A percentile compares a stretch with the other conserved stretches of the same genome.
Evolutionary conservation across 1,140 invertebrate species (phyloP).

Genomic region (Melitaea cinxia): DNA sequence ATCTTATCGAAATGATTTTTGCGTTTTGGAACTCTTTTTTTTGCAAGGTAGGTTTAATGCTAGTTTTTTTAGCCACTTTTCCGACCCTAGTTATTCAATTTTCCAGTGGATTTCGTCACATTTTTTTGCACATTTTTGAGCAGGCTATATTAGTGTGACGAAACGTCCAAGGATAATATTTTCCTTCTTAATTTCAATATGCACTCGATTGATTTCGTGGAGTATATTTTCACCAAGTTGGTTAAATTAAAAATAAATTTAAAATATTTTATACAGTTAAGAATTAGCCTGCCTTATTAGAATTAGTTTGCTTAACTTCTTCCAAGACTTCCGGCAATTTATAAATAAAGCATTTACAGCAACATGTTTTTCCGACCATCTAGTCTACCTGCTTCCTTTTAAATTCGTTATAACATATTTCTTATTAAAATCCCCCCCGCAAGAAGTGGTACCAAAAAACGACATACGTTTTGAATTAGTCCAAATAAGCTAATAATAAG

Average conservation of each 20-base stretch:
- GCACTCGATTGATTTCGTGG: no score
- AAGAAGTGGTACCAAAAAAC: slow-evolving; percentile 26
- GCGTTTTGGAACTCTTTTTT: slow-evolving; percentile 35
- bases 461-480: slow-evolving; percentile 25
- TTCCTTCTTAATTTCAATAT: slow-evolving; percentile 37
- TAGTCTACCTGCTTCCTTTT: not conserved
- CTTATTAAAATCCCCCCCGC: slow-evolving; percentile 1
- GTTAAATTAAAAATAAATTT: no score
- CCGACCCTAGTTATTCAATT: slow-evolving; percentile 33
- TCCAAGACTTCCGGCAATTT: no score
- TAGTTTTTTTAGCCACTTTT: slow-evolving; percentile 33
- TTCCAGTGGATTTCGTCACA: slow-evolving; percentile 37
- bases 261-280: no score
- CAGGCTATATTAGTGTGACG: slow-evolving; percentile 32
- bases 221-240: no score
- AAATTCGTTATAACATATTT: not conserved
- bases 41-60: slow-evolving; percentile 30
- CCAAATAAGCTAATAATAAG: slow-evolving; percentile 24
- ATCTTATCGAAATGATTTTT: slow-evolving; percentile 36
- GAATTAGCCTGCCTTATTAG: no score
- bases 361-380: no score
- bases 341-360: no score
- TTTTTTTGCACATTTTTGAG: slow-evolving; percentile 39
- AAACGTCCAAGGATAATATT: slow-evolving; percentile 37
- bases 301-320: no score